These are phyloP conservation scores for Strigamia maritima DNA, from an alignment of 2,888 invertebrate species.

Conservation along the genomic window DNA sequence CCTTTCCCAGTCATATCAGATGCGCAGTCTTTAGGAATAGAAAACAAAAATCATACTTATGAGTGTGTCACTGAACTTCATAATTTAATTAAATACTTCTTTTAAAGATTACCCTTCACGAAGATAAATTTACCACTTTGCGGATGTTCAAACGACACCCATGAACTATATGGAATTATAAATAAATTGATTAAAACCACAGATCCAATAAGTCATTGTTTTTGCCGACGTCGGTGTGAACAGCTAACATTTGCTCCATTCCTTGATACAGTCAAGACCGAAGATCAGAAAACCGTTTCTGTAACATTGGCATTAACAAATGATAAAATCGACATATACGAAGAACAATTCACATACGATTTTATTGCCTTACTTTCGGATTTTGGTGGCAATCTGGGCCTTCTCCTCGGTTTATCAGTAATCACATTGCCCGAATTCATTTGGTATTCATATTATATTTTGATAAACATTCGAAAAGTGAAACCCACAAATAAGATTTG, in stretches of 20 bases:
- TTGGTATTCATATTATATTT: too few species aligned
- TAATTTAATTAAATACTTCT: too few species aligned
- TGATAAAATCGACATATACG: too few species aligned
- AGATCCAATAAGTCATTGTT: background rate
- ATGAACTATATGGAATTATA: background rate
- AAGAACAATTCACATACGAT: too few species aligned
- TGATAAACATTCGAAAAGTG: too few species aligned
- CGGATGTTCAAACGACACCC: background rate
- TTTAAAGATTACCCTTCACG: background rate
- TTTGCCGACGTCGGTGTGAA: background rate
- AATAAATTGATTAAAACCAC: background rate
- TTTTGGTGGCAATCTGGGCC: too few species aligned
- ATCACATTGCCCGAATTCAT: background rate
- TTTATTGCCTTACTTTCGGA: too few species aligned
- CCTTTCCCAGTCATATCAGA: too few species aligned
- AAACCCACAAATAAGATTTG: background rate
- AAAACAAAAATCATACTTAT: too few species aligned
- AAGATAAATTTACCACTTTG: background rate
- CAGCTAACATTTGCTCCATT: background rate
- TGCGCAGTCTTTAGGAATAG: too few species aligned
- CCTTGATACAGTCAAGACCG: background rate
- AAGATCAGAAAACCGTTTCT: background rate
- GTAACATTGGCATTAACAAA: background rate
- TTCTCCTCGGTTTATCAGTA: background rate
- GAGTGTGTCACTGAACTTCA: too few species aligned